These are phyloP conservation scores for Hestina assimilis DNA, from an alignment of 1,140 invertebrate genomes.

Conservation along the genomic window DNA sequence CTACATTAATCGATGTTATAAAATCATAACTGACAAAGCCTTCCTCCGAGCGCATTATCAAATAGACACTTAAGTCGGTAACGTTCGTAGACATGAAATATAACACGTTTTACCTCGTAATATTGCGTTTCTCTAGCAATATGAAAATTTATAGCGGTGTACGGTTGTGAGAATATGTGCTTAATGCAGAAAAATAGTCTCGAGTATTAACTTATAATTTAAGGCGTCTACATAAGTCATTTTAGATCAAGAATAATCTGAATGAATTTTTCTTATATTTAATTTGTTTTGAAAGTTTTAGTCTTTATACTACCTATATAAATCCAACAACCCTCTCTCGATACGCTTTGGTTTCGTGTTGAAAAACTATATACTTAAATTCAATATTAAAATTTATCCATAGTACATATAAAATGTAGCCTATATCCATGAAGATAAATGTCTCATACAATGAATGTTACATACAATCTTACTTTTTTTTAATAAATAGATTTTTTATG, in stretches of 20 bases:
- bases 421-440: too few species aligned
- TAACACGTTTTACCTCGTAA: constrained; percentile 65
- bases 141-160: constrained; percentile 74
- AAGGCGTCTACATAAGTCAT: not conserved
- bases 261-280: too few species aligned
- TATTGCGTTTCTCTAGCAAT: constrained; percentile 68
- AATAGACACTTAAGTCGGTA: constrained; percentile 46
- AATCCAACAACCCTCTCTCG: too few species aligned
- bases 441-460: too few species aligned
- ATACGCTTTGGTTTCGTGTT: too few species aligned
- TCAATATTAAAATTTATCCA: too few species aligned
- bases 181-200: constrained; percentile 61
- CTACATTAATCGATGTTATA: not conserved
- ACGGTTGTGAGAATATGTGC: constrained; percentile 43
- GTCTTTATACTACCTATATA: too few species aligned
- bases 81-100: constrained; percentile 59
- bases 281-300: too few species aligned
- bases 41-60: constrained; percentile 45
- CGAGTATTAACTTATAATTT: constrained; percentile 32
- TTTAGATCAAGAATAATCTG: not conserved
- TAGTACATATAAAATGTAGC: too few species aligned
- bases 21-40: constrained; percentile 5
- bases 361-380: too few species aligned
- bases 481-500: too few species aligned
- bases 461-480: too few species aligned